phyloP scores from a whole-genome alignment of 2,888 invertebrate genomes.

The Pollenia labialis region DNA sequence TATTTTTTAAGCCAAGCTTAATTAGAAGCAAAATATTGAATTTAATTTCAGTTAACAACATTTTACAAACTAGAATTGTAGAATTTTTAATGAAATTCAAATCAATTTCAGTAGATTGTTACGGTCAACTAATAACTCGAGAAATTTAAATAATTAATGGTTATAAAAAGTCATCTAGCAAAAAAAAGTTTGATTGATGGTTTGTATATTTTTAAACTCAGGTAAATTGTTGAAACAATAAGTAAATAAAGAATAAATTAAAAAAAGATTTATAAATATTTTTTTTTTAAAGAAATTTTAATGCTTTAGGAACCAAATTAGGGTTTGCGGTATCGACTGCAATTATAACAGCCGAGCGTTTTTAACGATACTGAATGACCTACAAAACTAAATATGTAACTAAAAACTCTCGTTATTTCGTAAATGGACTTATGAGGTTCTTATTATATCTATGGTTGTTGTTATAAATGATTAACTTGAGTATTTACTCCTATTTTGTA shows the following conservation, averaged over 20 bases:
- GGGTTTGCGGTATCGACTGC: too few relatives aligned
- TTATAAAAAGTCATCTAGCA: not conserved
- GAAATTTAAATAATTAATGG: conserved; percentile 49
- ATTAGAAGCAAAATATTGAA: conserved; percentile 61
- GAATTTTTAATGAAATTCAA: conserved; percentile 19
- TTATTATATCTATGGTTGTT: too few relatives aligned
- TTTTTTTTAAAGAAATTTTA: too few relatives aligned
- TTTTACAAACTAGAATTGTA: conserved; percentile 9
- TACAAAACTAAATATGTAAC: too few relatives aligned
- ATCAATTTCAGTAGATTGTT: not conserved
- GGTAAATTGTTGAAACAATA: conserved; percentile 8
- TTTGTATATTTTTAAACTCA: conserved; percentile 10
- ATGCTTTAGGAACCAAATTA: too few relatives aligned
- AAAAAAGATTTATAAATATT: not conserved
- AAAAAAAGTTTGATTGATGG: conserved; percentile 21
- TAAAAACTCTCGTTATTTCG: too few relatives aligned
- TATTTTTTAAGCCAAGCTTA: conserved; percentile 54
- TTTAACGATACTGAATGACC: too few relatives aligned
- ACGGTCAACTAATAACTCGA: conserved; percentile 14
- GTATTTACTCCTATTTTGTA: too few relatives aligned
- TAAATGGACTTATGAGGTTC: too few relatives aligned
- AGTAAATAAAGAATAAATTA: not conserved
- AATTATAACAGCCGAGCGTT: too few relatives aligned
- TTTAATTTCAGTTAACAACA: conserved; percentile 68
- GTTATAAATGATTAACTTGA: too few relatives aligned